phyloP scores from a whole-genome alignment of 2,113 vertebrate genomes.

The Syrrhaptes paradoxus region DNA sequence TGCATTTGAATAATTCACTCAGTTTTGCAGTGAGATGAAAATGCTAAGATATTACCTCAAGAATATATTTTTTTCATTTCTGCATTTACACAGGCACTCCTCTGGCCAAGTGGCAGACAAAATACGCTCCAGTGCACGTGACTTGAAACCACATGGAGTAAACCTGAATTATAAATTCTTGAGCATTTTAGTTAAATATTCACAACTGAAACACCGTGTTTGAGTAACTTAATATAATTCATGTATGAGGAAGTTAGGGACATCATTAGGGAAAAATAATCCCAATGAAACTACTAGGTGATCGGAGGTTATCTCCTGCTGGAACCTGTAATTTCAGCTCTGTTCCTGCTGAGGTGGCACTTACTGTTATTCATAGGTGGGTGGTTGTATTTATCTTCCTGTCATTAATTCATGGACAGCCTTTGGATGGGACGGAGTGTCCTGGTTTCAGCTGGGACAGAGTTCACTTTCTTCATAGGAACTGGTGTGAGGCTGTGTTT shows the following conservation, averaged over 20 bases:
- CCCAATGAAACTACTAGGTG: not conserved
- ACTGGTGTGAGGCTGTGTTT: too few relatives aligned
- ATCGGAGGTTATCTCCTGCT: not conserved
- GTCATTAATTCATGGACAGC: not conserved
- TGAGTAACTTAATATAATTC: not conserved
- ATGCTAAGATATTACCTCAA: not conserved
- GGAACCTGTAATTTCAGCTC: not conserved
- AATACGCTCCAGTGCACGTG: not conserved
- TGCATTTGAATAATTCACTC: not conserved
- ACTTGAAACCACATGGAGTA: not conserved
- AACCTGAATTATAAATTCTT: not conserved
- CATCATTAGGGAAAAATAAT: not conserved
- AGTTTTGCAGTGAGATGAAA: not conserved
- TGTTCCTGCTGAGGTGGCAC: not conserved
- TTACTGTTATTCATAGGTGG: not conserved
- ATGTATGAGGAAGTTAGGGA: not conserved
- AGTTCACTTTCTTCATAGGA: too few relatives aligned
- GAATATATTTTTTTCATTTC: not conserved
- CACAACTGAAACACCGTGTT: not conserved
- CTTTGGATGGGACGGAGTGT: not conserved
- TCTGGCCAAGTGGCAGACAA: not conserved
- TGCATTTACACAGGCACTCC: not conserved
- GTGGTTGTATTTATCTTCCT: not conserved
- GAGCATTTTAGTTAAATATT: not conserved
- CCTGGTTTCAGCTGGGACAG: too few relatives aligned